phyloP scores from a whole-genome alignment of 1,140 invertebrate genomes.

The Drosophila bifasciata region DNA sequence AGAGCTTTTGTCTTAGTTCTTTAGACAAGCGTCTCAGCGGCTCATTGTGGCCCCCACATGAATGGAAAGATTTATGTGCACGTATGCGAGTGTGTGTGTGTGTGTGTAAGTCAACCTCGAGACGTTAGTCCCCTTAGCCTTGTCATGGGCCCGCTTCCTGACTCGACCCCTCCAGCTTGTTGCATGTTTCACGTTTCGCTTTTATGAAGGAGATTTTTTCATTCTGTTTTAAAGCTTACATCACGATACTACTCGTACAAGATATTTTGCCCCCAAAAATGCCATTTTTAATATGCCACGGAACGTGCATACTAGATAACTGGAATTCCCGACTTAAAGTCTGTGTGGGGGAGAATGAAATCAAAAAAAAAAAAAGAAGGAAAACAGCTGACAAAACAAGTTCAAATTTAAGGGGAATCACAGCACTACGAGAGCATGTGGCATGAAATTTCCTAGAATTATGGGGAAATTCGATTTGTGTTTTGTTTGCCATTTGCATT shows the following conservation, averaged over 20 bases:
- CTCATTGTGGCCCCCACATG: constrained; percentile 50
- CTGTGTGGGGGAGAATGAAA: constrained; percentile 10
- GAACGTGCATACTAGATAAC: constrained; percentile 67
- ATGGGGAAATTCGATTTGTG: constrained; percentile 53
- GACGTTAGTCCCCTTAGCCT: constrained; percentile 37
- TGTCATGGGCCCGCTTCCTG: constrained; percentile 33
- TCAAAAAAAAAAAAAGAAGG: not conserved
- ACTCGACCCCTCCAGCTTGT: constrained; percentile 35
- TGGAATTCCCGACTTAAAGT: constrained; percentile 64
- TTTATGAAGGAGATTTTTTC: constrained; percentile 49
- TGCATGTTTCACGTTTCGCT: constrained; percentile 63
- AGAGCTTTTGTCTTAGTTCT: constrained; percentile 58
- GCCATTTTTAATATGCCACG: constrained; percentile 50
- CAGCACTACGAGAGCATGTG: not conserved
- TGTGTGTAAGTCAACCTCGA: constrained; percentile 56
- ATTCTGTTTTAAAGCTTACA: too few relatives aligned
- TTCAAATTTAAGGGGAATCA: constrained; percentile 8
- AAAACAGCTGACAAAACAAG: constrained; percentile 2
- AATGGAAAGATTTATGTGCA: constrained; percentile 59
- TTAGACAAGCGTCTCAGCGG: constrained; percentile 53
- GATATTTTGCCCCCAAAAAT: constrained; percentile 33
- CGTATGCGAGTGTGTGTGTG: constrained; percentile 11
- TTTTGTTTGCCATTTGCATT: constrained; percentile 41
- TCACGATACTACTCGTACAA: too few relatives aligned
- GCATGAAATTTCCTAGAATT: constrained; percentile 42